These are phyloP conservation scores for Alcedo quadribrachys DNA, from an alignment of 2,797 vertebrate genomes.

Conservation along the genomic window DNA sequence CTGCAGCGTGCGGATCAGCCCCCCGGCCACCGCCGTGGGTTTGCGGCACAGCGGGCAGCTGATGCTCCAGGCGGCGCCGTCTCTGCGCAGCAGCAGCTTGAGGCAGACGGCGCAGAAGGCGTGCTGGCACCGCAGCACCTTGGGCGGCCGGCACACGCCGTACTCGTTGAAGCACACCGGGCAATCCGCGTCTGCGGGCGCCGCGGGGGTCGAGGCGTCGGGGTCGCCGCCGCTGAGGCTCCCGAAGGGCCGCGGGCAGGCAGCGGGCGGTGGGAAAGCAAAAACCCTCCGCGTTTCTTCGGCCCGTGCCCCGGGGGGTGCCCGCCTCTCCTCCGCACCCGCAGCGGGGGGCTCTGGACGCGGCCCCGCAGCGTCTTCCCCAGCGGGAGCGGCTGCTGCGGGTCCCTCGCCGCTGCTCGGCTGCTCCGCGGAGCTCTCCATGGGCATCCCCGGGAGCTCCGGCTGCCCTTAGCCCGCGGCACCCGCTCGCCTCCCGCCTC, in stretches of 20 bases:
- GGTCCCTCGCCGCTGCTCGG: not conserved
- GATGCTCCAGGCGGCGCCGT: slow-evolving; percentile 68
- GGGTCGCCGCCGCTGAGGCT: no score
- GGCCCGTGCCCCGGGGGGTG: not conserved
- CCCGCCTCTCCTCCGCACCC: fast-evolving
- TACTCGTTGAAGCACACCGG: slow-evolving; percentile 79
- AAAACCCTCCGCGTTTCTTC: not conserved
- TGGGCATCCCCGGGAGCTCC: not conserved
- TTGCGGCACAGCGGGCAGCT: slow-evolving; percentile 78
- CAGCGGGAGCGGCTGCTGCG: fast-evolving
- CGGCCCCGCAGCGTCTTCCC: not conserved
- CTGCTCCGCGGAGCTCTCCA: slow-evolving; percentile 5
- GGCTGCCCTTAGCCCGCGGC: not conserved
- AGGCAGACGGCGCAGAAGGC: slow-evolving; percentile 77
- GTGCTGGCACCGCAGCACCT: slow-evolving; percentile 77
- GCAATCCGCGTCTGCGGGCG: slow-evolving; percentile 57
- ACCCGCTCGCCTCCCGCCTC: not conserved
- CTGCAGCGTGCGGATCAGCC: slow-evolving; percentile 74
- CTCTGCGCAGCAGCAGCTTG: slow-evolving; percentile 73
- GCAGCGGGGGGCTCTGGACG: not conserved
- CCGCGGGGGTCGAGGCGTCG: no score
- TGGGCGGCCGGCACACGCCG: slow-evolving; percentile 61
- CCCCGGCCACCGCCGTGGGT: slow-evolving; percentile 70
- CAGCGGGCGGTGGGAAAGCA: not conserved
- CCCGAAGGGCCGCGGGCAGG: not conserved